Percentiles rank a stretch among this genome's conserved stretches.
Evolutionary conservation across 53 echinoderm and acorn worm species (phyloP).

Genomic region (Patiria pectinifera): DNA sequence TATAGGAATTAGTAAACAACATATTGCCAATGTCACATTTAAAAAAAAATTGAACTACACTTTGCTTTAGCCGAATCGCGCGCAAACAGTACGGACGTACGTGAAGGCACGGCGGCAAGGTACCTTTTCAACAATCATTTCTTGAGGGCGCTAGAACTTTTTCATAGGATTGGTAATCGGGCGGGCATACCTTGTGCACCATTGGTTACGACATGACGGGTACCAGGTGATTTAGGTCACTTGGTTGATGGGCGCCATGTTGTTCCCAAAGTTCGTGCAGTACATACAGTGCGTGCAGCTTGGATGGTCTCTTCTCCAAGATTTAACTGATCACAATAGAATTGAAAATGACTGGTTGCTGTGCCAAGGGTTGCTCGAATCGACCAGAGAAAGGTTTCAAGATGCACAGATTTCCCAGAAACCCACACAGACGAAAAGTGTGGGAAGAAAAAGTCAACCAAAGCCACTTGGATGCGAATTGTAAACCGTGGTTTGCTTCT

Average conservation of each 20-base stretch:
- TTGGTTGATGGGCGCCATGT: not conserved
- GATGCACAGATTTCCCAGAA: slow-evolving; percentile 58
- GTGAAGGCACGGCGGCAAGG: no score
- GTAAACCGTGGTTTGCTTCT: not conserved
- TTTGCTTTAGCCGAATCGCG: no score
- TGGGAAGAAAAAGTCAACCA: slow-evolving; percentile 59
- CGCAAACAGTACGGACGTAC: no score
- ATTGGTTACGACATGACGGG: not conserved
- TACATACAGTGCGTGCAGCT: not conserved
- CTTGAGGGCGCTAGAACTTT: not conserved
- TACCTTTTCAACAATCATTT: not conserved
- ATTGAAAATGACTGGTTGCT: slow-evolving; percentile 46
- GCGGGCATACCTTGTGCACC: no score
- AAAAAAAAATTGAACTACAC: no score
- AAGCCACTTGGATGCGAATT: not conserved
- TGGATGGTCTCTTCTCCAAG: not conserved
- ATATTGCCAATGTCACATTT: no score
- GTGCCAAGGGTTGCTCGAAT: slow-evolving; percentile 60
- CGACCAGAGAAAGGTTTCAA: slow-evolving; percentile 51
- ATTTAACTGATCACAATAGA: no score
- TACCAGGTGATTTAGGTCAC: not conserved
- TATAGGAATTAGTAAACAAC: no score
- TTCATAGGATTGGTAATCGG: not conserved
- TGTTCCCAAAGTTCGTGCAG: not conserved
- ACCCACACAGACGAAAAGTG: slow-evolving; percentile 52